Evolutionary conservation across 2,888 invertebrate species (phyloP).

Genomic region (Drosophila austrosaltans): DNA sequence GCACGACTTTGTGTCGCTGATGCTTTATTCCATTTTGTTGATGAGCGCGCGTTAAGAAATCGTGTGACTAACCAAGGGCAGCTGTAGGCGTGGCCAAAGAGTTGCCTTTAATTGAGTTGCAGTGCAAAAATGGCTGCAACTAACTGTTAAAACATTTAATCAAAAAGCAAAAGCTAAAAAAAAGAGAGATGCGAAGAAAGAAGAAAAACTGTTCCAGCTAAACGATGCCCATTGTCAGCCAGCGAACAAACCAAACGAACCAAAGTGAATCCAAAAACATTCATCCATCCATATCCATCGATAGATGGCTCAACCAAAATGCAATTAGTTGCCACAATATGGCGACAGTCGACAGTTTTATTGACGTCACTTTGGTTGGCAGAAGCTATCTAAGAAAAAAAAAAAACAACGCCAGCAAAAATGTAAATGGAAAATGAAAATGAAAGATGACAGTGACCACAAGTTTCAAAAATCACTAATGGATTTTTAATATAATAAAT

Average conservation of each 20-base stretch:
- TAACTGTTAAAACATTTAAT: slow-evolving; percentile 16
- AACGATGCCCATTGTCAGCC: not conserved
- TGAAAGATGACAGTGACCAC: slow-evolving; percentile 76
- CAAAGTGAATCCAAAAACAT: not conserved
- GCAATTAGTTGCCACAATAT: slow-evolving; percentile 75
- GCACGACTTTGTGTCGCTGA: slow-evolving; percentile 53
- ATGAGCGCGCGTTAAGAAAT: not conserved
- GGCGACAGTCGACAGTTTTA: slow-evolving; percentile 58
- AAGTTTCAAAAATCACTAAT: slow-evolving; percentile 79
- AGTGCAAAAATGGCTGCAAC: slow-evolving; percentile 18
- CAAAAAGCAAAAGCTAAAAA: slow-evolving; percentile 11
- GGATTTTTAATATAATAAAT: slow-evolving; percentile 79
- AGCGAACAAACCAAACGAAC: not conserved
- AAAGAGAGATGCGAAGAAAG: not conserved
- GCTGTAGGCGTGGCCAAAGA: slow-evolving; percentile 24
- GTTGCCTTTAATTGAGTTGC: slow-evolving; percentile 43
- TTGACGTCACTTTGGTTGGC: slow-evolving; percentile 60
- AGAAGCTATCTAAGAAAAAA: not conserved
- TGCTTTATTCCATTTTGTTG: slow-evolving; percentile 8
- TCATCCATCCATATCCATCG: slow-evolving; percentile 18
- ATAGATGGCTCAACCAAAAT: slow-evolving; percentile 65
- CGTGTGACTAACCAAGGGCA: not conserved
- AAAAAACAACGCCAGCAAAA: slow-evolving; percentile 33
- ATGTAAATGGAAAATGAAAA: slow-evolving; percentile 70
- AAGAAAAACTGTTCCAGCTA: not conserved